Evolutionary conservation across 2,797 vertebrate species (phyloP), one percentile per base, ranked within the genome.

Genomic region (Sebastes goodei): DNA sequence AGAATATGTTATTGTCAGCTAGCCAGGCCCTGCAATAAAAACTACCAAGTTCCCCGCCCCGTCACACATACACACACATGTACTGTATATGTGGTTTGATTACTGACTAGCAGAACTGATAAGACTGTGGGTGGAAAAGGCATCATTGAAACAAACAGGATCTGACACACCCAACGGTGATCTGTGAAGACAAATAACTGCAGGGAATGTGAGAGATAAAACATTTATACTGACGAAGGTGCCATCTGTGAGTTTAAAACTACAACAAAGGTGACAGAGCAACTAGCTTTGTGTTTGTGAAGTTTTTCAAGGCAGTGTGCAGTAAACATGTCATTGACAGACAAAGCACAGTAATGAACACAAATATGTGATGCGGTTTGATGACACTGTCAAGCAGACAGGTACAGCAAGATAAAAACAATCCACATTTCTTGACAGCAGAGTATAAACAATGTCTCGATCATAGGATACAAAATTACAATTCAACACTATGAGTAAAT

Each of bases 1-100:
- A 85, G 91, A 88, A 79, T 86, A 77, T 82, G 55, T 84, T 89
- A 81, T 81, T 91, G 82, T 83, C 84, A 71, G 83, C 85, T 25
- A 55, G 57, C 79, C 68, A 60, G 69, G 73, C 25, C 46, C 33
- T 49, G 68, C 64, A 78, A 64, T 81, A 82, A 78, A 76, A 80
- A 68, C 71, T 69, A 63, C 20, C n/a, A 65, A 42, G 29, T 66
- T 73, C 11, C 42, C 42, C n/a, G 27, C 25, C 56, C 57, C 2
- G 5, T 46, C 25, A 3, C 17, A 1, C 49, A 4, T 25, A 55
- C 11, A n/a, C 27, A 33, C 10, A 49, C 57, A 11, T 30, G 23
- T 52, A 62, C 32, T 33, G 32, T 62, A 80, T 71, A 57, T 71
- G 65, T 60, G 56, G 71, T 76, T 68, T 88, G 55, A 76, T 81